A percentile compares a stretch with the other conserved stretches of the same genome.
These are phyloP conservation scores for Anguilla rostrata DNA, from an alignment of 2,113 vertebrate genomes.

Conservation along the genomic window DNA sequence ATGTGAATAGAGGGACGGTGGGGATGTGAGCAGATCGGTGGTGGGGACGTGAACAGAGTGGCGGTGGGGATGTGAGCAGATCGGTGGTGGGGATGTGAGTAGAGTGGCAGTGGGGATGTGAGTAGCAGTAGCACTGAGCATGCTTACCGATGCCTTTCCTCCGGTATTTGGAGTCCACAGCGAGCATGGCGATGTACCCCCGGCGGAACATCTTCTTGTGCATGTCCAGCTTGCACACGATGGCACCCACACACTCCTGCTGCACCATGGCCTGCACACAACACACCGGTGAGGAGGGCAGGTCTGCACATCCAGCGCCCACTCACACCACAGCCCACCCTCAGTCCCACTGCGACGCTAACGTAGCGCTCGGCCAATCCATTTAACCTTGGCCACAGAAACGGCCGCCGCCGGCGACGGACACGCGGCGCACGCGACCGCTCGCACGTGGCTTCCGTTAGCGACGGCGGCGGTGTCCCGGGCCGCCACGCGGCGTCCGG, in stretches of 20 bases:
- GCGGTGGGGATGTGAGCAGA: no score
- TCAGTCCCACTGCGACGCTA: constrained; percentile 18
- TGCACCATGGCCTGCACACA: constrained; percentile 93
- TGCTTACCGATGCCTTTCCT: constrained; percentile 99
- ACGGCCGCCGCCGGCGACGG: not conserved
- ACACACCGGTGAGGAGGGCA: not conserved
- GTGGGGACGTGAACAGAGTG: no score
- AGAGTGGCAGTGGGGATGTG: not conserved
- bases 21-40: no score
- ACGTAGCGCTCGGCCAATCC: not conserved
- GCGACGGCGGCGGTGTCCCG: not conserved
- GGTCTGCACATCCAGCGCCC: not conserved
- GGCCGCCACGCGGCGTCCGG: not conserved
- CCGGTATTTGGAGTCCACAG: constrained; percentile 99
- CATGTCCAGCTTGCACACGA: constrained; percentile 99
- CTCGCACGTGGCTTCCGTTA: not conserved
- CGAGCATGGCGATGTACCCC: constrained; percentile 99
- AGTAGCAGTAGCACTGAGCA: not conserved
- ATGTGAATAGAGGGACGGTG: no score
- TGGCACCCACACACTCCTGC: constrained; percentile 98
- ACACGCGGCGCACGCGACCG: not conserved
- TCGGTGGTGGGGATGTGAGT: no score
- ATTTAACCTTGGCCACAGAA: not conserved
- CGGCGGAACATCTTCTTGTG: constrained; percentile 99
- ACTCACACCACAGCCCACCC: constrained; percentile 16